phyloP scores from a whole-genome alignment of 1,140 invertebrate species.

The Phortica variegata region DNA sequence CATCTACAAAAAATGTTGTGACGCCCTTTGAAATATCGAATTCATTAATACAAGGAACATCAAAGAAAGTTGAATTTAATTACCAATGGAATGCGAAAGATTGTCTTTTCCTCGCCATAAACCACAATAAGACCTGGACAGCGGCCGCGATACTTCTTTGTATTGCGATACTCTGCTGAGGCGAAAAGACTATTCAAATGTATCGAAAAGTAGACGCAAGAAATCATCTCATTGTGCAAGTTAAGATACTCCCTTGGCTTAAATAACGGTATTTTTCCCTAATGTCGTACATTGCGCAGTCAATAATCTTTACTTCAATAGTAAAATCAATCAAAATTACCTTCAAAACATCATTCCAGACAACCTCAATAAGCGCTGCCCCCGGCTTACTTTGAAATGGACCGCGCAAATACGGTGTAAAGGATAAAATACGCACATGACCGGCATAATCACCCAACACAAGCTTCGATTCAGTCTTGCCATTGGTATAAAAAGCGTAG shows the following conservation, averaged over 20 bases:
- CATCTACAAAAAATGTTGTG: slow-evolving; percentile 62
- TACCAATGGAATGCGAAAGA: slow-evolving; percentile 38
- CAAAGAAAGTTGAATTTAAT: neutral
- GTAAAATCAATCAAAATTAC: slow-evolving; percentile 27
- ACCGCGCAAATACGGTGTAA: slow-evolving; percentile 62
- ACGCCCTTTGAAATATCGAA: slow-evolving; percentile 56
- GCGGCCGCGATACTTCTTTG: slow-evolving; percentile 40
- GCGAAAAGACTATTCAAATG: slow-evolving; percentile 61
- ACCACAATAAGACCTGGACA: slow-evolving; percentile 40
- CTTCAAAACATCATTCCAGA: slow-evolving; percentile 62
- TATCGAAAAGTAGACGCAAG: slow-evolving; percentile 65
- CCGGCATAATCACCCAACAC: slow-evolving; percentile 69
- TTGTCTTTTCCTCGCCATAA: slow-evolving; percentile 30
- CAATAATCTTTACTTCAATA: neutral
- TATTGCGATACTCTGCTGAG: slow-evolving; percentile 58
- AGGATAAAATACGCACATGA: slow-evolving; percentile 64
- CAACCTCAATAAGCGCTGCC: slow-evolving; percentile 60
- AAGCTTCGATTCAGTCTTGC: slow-evolving; percentile 62
- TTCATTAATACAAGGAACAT: neutral
- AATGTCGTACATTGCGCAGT: neutral
- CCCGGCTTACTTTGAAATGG: slow-evolving; percentile 67
- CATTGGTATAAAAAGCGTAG: slow-evolving; percentile 64
- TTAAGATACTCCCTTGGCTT: slow-evolving; percentile 60
- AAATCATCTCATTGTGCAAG: slow-evolving; percentile 65
- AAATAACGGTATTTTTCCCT: slow-evolving; percentile 56